These are phyloP conservation scores for Sinodicranocentrus sp. DNA, from an alignment of 2,888 invertebrate genomes.

Conservation along the genomic window DNA sequence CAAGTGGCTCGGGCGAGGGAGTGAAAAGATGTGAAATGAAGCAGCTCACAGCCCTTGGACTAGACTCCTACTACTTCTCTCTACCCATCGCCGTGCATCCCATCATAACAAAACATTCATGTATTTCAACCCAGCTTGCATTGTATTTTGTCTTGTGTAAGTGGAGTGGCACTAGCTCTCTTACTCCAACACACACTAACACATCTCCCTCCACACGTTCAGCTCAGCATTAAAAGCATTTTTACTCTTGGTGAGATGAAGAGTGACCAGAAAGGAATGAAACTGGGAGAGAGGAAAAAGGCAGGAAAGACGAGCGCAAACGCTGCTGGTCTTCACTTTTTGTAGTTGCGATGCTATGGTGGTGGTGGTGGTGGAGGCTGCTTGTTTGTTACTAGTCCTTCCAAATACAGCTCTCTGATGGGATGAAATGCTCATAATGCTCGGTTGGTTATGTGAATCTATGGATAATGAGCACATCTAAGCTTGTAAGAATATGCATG, in stretches of 20 bases:
- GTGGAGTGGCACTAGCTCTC: constrained; percentile 25
- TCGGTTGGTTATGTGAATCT: not conserved
- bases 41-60: constrained; percentile 68
- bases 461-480: not conserved
- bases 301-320: constrained; percentile 63
- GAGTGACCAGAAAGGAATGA: constrained; percentile 56
- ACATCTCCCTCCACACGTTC: not conserved
- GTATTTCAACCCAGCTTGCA: constrained; percentile 8
- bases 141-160: constrained; percentile 6
- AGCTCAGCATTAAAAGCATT: constrained; percentile 45
- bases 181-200: not conserved
- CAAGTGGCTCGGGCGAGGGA: constrained; percentile 70
- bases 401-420: not conserved
- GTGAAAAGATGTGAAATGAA: constrained; percentile 69
- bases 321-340: constrained; percentile 59
- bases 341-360: constrained; percentile 25
- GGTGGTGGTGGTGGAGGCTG: constrained; percentile 40
- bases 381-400: not conserved
- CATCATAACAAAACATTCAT: constrained; percentile 66
- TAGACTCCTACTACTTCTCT: constrained; percentile 61
- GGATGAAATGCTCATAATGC: not conserved
- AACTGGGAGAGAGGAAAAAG: constrained; percentile 35
- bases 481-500: not conserved
- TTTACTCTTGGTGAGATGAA: constrained; percentile 42
- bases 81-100: constrained; percentile 8